Evolutionary conservation across 1,140 invertebrate species (phyloP), one percentile per base, ranked within the genome.

Genomic region (Adelges cooleyi): DNA sequence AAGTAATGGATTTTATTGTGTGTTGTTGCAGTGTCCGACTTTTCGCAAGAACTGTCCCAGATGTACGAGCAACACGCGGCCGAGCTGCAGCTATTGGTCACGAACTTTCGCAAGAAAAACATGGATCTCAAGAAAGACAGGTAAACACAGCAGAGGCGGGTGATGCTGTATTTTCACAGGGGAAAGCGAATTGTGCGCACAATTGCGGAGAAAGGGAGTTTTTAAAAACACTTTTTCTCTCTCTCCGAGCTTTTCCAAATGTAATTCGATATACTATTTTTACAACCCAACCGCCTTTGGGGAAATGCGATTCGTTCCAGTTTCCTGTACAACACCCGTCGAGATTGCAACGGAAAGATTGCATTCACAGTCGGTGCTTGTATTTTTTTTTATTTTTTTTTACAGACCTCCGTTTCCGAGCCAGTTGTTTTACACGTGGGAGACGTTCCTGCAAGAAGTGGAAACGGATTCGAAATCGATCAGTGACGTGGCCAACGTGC

Each of bases 1-100:
- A n/a, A n/a, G n/a, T n/a, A n/a, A n/a, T n/a, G n/a, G n/a, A n/a
- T n/a, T n/a, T n/a, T 38, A 53, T 27, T 68, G 25, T 66, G 67
- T 68, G 72, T 71, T 80, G 75, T 69, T 86, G 84, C 82, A 96
- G 93, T 95, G 72, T 89, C 92, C 62, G 93, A 97, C 76, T 96
- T 96, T 77, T 89, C 90, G 29, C 89, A 93, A 72, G 89, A 94
- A 75, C 79, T 96, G 75, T 88, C 92, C 27, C 85, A 86, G 68
- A 83, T 91, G 71, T 88, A 96, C 79, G 92, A 96, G 74, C 86
- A 87, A 69, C 92, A 96, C 75, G 90, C 91, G 3, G 86, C 89
- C 69, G 91, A 94, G 73, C 80, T 96, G 29, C 90, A 94, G 75
- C 78, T 85, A 66, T 80, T 95, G 53, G 90, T 95, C 23, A 85